phyloP scores from a whole-genome alignment of 2,113 vertebrate genomes.

The Oceanites oceanicus region DNA sequence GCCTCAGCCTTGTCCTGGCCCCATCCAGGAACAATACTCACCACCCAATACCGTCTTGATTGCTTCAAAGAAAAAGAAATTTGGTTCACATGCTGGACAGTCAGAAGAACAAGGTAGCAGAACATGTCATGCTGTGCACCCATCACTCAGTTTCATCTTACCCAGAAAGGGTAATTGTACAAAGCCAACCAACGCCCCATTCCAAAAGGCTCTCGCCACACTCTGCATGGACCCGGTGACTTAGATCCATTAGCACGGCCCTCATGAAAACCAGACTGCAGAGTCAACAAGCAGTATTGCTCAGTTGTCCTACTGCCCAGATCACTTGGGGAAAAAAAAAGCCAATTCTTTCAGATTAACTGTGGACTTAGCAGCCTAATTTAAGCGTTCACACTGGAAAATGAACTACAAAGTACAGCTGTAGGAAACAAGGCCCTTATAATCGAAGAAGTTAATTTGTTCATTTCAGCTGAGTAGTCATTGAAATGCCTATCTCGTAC shows the following conservation, averaged over 20 bases:
- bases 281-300: background rate
- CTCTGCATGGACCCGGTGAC: background rate
- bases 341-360: background rate
- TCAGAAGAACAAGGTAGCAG: background rate
- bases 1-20: background rate
- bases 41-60: background rate
- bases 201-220: background rate
- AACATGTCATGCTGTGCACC: background rate
- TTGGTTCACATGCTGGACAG: background rate
- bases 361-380: background rate
- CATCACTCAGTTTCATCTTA: background rate
- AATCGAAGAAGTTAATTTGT: conserved; percentile 48
- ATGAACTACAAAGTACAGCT: conserved; percentile 8
- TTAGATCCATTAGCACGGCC: fast-evolving
- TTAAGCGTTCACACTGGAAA: background rate
- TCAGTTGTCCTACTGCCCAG: background rate
- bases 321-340: background rate
- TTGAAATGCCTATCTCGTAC: conserved; percentile 27
- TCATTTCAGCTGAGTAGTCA: background rate
- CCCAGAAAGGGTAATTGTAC: background rate
- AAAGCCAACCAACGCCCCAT: background rate
- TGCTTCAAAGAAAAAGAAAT: background rate
- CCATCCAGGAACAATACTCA: background rate
- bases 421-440: conserved; percentile 2
- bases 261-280: background rate